Conservation (phyloP, 2,888 invertebrate species). For the Nemurella pictetii region DNA sequence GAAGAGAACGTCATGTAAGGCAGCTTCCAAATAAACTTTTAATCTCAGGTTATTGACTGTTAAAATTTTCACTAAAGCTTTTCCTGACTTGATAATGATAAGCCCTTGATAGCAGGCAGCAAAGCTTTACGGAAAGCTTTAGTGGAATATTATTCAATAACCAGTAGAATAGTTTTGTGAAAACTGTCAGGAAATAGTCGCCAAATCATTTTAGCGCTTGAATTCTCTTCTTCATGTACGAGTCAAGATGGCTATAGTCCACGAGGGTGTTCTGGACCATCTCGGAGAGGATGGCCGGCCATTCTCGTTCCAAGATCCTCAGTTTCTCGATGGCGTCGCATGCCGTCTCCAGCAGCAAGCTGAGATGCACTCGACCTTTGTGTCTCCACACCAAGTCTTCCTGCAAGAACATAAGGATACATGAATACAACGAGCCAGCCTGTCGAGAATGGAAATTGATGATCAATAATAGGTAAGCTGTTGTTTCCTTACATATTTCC, state of each 20-base stretch:
- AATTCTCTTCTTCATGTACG: constrained; percentile 69
- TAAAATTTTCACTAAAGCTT: no score
- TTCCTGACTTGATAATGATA: no score
- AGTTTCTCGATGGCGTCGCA: constrained; percentile 77
- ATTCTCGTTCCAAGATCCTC: constrained; percentile 71
- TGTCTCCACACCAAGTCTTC: constrained; percentile 74
- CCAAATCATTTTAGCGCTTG: constrained; percentile 43
- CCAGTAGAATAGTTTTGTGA: neutral
- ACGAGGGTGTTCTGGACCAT: constrained; percentile 75
- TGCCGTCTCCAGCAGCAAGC: constrained; percentile 71
- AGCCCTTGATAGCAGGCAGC: neutral
- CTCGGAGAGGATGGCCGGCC: constrained; percentile 76
- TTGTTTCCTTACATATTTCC: no score
- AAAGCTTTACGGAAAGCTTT: neutral
- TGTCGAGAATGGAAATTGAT: no score
- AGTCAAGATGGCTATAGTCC: constrained; percentile 80
- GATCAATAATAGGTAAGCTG: no score
- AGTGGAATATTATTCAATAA: neutral
- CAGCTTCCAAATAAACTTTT: no score
- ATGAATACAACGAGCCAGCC: no score
- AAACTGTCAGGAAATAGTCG: neutral
- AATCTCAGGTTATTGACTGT: no score
- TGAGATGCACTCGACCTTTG: constrained; percentile 71
- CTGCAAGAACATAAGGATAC: no score
- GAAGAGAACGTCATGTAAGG: no score